Base-by-base conservation (phyloP, 2,113 vertebrate genomes). In the Hepsetus odoe region DNA sequence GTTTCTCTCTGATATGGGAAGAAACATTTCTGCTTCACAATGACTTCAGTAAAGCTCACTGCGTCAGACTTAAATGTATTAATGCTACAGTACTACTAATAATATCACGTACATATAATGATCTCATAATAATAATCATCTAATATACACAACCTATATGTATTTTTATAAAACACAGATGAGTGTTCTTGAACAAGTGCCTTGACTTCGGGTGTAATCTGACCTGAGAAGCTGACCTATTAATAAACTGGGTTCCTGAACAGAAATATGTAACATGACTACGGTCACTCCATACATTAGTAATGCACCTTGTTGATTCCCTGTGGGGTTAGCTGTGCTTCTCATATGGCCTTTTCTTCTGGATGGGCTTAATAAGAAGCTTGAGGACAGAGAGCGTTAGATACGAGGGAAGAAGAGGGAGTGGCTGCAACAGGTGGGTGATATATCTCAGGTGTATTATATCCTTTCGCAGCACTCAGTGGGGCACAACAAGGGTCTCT, bases 201-300 rank as follows among this genome's bases (percentile, higher is more conserved):
- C n/a, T 66, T 28, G n/a, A 16, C 28, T 65, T 9, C 59, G 51
- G 72, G 56, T 46, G 42, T 30, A 26, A 16, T 62, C n/a, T 49
- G 20, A 62, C 65, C 30, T 20, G 64, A 40, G 16, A 59, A 20
- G 16, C 24, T 68, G 35, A 58, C 49, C 22, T 38, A 75, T 6
- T 33, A 56, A 69, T 77, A 77, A 58, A 1, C 16, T 12, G 14
- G n/a, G 12, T 49, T n/a, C 12, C 28, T 20, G 16, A 42, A 22
- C 22, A 58, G 51, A 71, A 71, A 55, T 72, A 74, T 58, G 71
- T 74, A 80, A 80, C 71, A 74, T 53, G 76, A 79, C 56, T 26
- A 71, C 62, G 66, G 55, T 28, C 66, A 49, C 5, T 10, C 55
- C 67, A 78, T 78, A 71, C 28, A 78, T 78, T 62, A 77, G 56